These are phyloP conservation scores for Palythoa caribaeorum DNA, from an alignment of 92 coral and sea anemone genomes.

Conservation along the genomic window DNA sequence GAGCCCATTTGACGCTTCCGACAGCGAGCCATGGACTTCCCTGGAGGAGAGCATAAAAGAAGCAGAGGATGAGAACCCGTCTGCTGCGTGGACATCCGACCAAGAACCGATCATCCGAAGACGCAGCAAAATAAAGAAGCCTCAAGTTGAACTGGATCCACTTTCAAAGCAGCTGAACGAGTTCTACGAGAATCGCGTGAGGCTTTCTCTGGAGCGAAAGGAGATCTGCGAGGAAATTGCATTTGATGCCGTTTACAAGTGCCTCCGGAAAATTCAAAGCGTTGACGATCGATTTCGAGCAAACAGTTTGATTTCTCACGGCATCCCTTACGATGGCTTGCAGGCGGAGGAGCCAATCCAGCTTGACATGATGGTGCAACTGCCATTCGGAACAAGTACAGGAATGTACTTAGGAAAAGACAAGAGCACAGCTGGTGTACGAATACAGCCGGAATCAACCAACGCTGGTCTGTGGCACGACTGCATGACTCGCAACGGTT, in stretches of 20 bases:
- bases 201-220: slow-evolving; percentile 92
- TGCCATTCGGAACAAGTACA: slow-evolving; percentile 90
- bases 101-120: slow-evolving; percentile 77
- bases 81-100: slow-evolving; percentile 72
- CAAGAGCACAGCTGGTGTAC: slow-evolving; percentile 82
- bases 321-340: slow-evolving; percentile 97
- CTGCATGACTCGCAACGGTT: slow-evolving; percentile 93
- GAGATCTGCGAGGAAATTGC: slow-evolving; percentile 99
- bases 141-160: slow-evolving; percentile 89
- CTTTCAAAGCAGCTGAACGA: slow-evolving; percentile 87
- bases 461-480: slow-evolving; percentile 88
- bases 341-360: slow-evolving; percentile 98
- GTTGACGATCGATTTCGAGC: slow-evolving; percentile 97
- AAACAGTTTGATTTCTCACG: slow-evolving; percentile 94
- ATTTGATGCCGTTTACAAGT: slow-evolving; percentile 86
- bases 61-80: slow-evolving; percentile 56
- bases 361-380: slow-evolving; percentile 96
- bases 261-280: slow-evolving; percentile 93
- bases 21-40: slow-evolving; percentile 77
- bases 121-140: slow-evolving; percentile 86
- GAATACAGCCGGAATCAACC: slow-evolving; percentile 93
- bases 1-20: slow-evolving; percentile 56
- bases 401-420: slow-evolving; percentile 92
- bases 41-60: slow-evolving; percentile 53
- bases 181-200: slow-evolving; percentile 96